phyloP scores from a whole-genome alignment of 2,113 vertebrate genomes.

The Rhombomys opimus region DNA sequence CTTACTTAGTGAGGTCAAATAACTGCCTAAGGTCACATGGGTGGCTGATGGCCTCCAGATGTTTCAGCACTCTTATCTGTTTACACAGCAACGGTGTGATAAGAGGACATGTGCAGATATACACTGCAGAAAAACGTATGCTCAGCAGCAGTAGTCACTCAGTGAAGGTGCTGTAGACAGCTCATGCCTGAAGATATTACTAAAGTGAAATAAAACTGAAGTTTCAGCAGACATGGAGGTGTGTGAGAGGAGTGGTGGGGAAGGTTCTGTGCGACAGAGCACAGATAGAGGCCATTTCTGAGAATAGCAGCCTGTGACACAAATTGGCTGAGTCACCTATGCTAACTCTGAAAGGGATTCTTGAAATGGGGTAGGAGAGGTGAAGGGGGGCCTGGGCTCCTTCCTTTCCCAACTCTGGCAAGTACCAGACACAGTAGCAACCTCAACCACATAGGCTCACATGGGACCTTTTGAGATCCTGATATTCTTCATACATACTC shows the following conservation, averaged over 20 bases:
- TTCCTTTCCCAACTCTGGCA: background rate
- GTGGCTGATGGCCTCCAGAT: background rate
- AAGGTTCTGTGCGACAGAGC: background rate
- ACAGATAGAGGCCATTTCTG: background rate
- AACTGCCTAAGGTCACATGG: background rate
- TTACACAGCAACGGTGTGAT: background rate
- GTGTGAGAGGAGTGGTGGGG: background rate
- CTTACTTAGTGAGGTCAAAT: background rate
- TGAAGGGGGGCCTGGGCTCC: background rate
- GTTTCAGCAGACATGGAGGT: background rate
- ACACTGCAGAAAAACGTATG: background rate
- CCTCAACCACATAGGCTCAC: background rate
- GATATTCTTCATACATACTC: background rate
- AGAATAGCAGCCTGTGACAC: background rate
- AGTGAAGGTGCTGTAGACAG: background rate
- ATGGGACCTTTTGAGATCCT: too few relatives aligned
- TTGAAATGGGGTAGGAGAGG: rapidly evolving
- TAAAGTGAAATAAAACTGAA: background rate
- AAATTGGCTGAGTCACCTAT: background rate
- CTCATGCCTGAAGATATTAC: background rate
- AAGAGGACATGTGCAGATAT: background rate
- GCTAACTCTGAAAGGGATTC: background rate
- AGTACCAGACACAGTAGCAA: background rate
- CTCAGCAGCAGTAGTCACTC: background rate
- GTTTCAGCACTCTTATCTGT: background rate